phyloP scores from a whole-genome alignment of 2,113 vertebrate genomes.

The Pandion haliaetus region DNA sequence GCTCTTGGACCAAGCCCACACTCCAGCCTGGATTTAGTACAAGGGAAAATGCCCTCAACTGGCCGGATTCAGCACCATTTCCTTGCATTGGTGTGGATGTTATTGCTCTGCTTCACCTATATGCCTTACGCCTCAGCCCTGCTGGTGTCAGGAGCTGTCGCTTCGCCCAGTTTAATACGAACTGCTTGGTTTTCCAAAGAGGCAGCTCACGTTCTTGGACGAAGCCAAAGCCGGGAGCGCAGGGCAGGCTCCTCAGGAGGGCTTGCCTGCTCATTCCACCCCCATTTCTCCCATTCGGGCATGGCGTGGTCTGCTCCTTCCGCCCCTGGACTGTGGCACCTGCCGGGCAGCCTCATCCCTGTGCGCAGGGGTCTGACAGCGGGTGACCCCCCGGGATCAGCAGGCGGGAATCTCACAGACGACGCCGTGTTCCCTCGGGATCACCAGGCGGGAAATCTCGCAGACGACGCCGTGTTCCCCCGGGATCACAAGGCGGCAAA shows the following conservation, averaged over 20 bases:
- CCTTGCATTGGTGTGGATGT: no score
- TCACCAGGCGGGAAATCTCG: no score
- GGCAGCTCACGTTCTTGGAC: background rate
- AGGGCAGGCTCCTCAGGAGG: background rate
- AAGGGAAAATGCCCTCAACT: rapidly evolving
- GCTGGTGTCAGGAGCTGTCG: background rate
- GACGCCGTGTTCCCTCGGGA: background rate
- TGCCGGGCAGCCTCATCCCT: background rate
- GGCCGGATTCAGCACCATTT: background rate
- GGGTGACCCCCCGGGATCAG: rapidly evolving
- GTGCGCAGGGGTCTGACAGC: background rate
- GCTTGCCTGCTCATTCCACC: background rate
- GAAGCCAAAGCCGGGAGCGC: background rate
- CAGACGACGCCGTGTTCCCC: background rate
- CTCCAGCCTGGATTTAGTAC: background rate
- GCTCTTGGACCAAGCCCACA: background rate
- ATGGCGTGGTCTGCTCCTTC: rapidly evolving
- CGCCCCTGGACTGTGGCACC: rapidly evolving
- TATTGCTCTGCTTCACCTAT: background rate
- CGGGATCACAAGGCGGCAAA: no score
- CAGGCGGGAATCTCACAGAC: background rate
- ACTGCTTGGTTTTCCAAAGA: background rate
- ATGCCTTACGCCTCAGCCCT: background rate
- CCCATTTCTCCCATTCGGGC: background rate
- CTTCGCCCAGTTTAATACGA: background rate